Conservation (phyloP, 2,113 vertebrate species). For the Hyperopisus bebe region DNA sequence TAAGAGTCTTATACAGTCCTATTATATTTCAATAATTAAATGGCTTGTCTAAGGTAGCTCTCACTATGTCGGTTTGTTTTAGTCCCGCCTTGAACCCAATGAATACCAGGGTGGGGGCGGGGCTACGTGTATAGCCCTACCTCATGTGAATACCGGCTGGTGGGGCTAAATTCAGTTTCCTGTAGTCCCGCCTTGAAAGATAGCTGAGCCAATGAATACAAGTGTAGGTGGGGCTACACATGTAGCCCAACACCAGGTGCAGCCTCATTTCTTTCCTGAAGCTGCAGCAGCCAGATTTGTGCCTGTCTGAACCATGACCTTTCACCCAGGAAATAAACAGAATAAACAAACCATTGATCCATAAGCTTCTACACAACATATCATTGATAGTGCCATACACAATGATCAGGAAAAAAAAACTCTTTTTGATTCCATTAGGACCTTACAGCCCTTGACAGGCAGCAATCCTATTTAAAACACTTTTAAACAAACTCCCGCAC, state of each 20-base stretch:
- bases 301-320: background rate
- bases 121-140: background rate
- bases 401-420: background rate
- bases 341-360: background rate
- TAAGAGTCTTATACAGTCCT: background rate
- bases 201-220: too few relatives aligned
- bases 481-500: background rate
- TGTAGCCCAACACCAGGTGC: too few relatives aligned
- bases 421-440: background rate
- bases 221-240: too few relatives aligned
- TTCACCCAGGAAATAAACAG: background rate
- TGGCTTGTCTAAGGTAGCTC: background rate
- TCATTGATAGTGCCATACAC: background rate
- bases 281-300: too few relatives aligned
- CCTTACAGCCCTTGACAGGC: background rate
- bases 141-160: background rate
- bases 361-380: background rate
- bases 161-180: too few relatives aligned
- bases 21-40: background rate
- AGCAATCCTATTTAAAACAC: background rate
- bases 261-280: too few relatives aligned
- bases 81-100: background rate
- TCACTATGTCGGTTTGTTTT: background rate
- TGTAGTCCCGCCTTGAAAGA: too few relatives aligned
- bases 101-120: background rate